Evolutionary conservation across 2,797 vertebrate species (phyloP).

Genomic region (Acipenser transmontanus): DNA sequence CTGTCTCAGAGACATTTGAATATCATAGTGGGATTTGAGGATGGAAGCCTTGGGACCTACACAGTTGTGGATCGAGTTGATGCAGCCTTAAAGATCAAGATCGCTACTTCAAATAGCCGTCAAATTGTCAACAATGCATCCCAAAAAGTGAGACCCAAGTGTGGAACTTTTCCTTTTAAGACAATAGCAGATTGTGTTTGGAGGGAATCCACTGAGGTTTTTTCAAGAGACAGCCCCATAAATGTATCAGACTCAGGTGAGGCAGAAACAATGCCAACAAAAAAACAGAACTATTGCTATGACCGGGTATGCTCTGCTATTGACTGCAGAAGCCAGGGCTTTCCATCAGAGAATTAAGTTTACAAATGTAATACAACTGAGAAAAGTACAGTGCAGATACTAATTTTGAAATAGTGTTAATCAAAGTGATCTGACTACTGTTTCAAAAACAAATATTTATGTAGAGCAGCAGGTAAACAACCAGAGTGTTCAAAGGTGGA

Average conservation of each 20-base stretch:
- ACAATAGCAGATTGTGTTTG: conserved; percentile 85
- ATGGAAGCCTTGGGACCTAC: conserved; percentile 96
- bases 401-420: too few species aligned
- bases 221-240: conserved; percentile 95
- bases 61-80: conserved; percentile 96
- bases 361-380: conserved; percentile 29
- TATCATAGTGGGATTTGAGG: conserved; percentile 95
- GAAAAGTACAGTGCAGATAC: too few species aligned
- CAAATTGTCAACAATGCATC: conserved; percentile 91
- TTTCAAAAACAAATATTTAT: too few species aligned
- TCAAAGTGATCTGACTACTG: too few species aligned
- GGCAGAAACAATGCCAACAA: conserved; percentile 84
- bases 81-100: conserved; percentile 95
- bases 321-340: too few species aligned
- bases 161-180: conserved; percentile 83
- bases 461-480: too few species aligned
- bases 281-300: conserved; percentile 84
- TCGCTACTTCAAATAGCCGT: conserved; percentile 96
- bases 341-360: conserved; percentile 42
- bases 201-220: conserved; percentile 96
- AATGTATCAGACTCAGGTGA: conserved; percentile 87
- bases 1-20: conserved; percentile 93
- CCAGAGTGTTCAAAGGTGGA: too few species aligned
- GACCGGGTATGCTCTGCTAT: conserved; percentile 55
- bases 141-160: conserved; percentile 86